phyloP scores from a whole-genome alignment of 2,888 invertebrate genomes.

The Rotaria macrura region DNA sequence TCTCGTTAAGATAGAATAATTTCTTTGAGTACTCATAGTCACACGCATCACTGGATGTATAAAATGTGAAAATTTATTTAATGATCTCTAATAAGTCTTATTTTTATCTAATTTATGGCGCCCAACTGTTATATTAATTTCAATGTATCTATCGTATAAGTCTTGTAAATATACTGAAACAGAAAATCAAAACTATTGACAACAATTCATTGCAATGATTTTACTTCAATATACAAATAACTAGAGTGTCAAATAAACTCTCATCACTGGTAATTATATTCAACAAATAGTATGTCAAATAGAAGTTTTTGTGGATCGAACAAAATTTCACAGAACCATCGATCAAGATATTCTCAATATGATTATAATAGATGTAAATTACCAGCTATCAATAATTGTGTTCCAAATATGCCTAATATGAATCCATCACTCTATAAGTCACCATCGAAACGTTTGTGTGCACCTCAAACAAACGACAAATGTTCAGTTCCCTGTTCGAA shows the following conservation, averaged over 20 bases:
- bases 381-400: conserved; percentile 2
- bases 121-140: background rate
- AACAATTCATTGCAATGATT: background rate
- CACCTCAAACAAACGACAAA: background rate
- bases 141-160: no score
- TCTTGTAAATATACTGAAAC: no score
- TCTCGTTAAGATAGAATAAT: no score
- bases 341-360: background rate
- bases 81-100: no score
- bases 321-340: background rate
- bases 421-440: background rate
- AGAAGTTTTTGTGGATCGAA: background rate
- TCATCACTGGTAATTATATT: background rate
- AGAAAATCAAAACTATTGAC: no score
- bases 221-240: background rate
- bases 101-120: no score
- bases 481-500: background rate
- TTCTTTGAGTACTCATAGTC: no score
- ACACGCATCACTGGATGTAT: no score
- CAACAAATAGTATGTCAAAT: background rate
- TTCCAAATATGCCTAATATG: background rate
- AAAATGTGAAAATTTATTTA: no score
- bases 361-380: background rate
- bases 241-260: background rate
- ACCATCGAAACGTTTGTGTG: background rate